Evolutionary conservation across 2,113 vertebrate species (phyloP).

Genomic region (Haemorhous mexicanus): DNA sequence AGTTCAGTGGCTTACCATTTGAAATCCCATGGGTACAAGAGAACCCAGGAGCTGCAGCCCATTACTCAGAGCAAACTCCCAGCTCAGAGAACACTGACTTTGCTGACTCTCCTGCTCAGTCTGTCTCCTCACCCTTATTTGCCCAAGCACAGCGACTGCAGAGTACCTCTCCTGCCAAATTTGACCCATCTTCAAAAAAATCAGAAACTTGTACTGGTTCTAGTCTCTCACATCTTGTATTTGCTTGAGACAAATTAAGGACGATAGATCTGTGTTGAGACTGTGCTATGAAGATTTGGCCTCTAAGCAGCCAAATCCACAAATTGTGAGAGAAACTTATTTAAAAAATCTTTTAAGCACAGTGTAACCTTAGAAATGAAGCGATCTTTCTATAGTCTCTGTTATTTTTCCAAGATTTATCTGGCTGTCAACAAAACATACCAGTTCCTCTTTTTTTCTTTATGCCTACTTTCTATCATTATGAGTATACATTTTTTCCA

Average conservation of each 20-base stretch:
- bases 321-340: neutral
- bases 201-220: neutral
- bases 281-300: neutral
- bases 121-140: neutral
- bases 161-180: neutral
- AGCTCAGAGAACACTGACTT: fast-evolving
- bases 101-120: neutral
- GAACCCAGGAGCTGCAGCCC: neutral
- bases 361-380: neutral
- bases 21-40: neutral
- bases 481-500: neutral
- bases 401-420: neutral
- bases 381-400: neutral
- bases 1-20: neutral
- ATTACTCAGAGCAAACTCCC: neutral
- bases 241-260: neutral
- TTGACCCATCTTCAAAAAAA: neutral
- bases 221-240: neutral
- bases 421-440: neutral
- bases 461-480: neutral
- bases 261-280: neutral
- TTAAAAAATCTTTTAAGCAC: neutral
- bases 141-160: fast-evolving
- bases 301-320: neutral
- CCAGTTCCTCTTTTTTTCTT: neutral